A percentile compares a stretch with the other conserved stretches of the same genome.
Evolutionary conservation across 2,797 vertebrate genomes (phyloP).

Genomic region (Odontamblyopus lacepedii): DNA sequence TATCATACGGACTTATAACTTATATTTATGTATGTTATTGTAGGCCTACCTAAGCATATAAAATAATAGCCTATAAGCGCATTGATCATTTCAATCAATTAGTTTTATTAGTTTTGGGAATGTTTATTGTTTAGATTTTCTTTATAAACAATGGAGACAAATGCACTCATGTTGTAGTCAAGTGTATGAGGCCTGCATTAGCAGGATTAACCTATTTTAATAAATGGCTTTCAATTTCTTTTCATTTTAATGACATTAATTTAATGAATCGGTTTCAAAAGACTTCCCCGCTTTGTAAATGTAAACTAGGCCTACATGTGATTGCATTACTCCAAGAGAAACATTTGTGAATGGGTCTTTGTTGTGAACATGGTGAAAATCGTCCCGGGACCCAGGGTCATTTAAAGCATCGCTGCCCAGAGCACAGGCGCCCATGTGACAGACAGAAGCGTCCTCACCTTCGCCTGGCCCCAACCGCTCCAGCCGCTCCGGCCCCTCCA

Average conservation of each 20-base stretch:
- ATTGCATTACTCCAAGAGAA: neutral
- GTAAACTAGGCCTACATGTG: neutral
- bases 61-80: too few relatives aligned
- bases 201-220: neutral
- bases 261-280: neutral
- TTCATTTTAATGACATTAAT: neutral
- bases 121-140: too few relatives aligned
- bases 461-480: conserved; percentile 4
- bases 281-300: neutral
- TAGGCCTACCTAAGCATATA: too few relatives aligned
- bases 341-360: neutral
- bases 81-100: too few relatives aligned
- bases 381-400: neutral
- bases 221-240: too few relatives aligned
- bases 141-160: too few relatives aligned
- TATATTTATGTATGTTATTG: too few relatives aligned
- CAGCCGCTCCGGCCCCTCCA: neutral
- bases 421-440: neutral
- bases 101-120: too few relatives aligned
- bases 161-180: too few relatives aligned
- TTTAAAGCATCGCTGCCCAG: neutral
- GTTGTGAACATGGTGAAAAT: neutral
- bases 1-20: neutral
- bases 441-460: neutral
- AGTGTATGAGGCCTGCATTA: too few relatives aligned